phyloP scores from a whole-genome alignment of 2,888 invertebrate species.

The Melieria picta region DNA sequence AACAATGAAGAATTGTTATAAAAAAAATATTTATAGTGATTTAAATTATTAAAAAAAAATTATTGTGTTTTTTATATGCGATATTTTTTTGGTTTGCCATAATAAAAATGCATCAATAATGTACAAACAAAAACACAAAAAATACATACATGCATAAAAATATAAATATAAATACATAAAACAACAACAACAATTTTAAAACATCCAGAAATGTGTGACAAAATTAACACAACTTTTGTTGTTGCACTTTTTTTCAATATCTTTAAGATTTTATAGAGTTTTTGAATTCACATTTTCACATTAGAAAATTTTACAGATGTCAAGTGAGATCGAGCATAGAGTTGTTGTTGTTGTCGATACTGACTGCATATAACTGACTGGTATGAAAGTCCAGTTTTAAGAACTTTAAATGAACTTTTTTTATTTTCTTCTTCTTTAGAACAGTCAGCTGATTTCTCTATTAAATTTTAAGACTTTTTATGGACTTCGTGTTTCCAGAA shows the following conservation, averaged over 20 bases:
- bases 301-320: too few relatives aligned
- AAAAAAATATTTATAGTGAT: background rate
- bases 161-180: background rate
- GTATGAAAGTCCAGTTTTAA: too few relatives aligned
- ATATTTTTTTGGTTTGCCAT: background rate
- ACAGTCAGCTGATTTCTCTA: too few relatives aligned
- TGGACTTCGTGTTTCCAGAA: too few relatives aligned
- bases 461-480: too few relatives aligned
- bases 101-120: constrained; percentile 12
- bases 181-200: background rate
- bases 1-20: constrained; percentile 27
- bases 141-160: background rate
- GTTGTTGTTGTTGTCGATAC: too few relatives aligned
- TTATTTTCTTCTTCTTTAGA: too few relatives aligned
- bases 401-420: too few relatives aligned
- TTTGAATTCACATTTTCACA: background rate
- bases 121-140: background rate
- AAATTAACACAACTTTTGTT: background rate
- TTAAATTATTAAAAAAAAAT: background rate
- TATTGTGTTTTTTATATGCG: too few relatives aligned
- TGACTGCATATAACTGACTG: too few relatives aligned
- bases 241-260: background rate
- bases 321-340: too few relatives aligned
- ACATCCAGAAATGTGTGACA: background rate
- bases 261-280: background rate